Base-by-base conservation (phyloP, 2,113 vertebrate genomes). In the Panthera tigris region DNA sequence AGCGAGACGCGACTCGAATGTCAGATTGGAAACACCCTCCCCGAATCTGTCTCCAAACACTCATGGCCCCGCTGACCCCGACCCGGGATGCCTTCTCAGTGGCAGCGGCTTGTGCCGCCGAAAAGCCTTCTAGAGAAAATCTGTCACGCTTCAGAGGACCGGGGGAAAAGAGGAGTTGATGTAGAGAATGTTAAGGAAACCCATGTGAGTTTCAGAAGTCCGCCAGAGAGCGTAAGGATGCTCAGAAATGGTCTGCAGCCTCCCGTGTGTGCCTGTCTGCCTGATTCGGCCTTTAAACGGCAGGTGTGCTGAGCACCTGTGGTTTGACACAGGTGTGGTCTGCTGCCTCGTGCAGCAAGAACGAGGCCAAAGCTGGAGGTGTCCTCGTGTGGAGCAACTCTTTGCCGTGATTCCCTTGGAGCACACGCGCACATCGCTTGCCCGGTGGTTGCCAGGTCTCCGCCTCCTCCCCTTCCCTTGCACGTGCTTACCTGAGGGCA, bases 91-190 rank as follows among this genome's bases (percentile, higher is more conserved):
- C 69, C 76, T n/a, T 71, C 3, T 0, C 78, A 91, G 76, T 79
- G 94, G 81, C 89, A 95, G 65, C 96, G 74, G 91, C 2, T 2
- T 25, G 25, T 33, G 71, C 36, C 63, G 39, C 33, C 5, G 81
- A 91, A 91, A 66, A 93, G 79, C 11, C 96, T 96, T 89, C 89
- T 87, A 55, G 92, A 94, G 52, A 63, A 80, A 96, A 97, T 92
- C 41, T 74, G 45, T 71, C 71, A 79, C 76, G 1, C 61, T 79
- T 79, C 21, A 78, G 65, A 93, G 97, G 96, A 96, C 96, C 97
- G 55, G 21, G 76, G 29, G 55, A 52, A 69, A 48, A 61, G 11
- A 89, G 89, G 96, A 89, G 83, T 45, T 82, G 25, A 3, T 74
- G 57, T 39, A 66, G 92, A 95, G 85, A 91, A 63, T 91, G 65